phyloP scores from a whole-genome alignment of 2,888 invertebrate species.

The Thyatira batis region DNA sequence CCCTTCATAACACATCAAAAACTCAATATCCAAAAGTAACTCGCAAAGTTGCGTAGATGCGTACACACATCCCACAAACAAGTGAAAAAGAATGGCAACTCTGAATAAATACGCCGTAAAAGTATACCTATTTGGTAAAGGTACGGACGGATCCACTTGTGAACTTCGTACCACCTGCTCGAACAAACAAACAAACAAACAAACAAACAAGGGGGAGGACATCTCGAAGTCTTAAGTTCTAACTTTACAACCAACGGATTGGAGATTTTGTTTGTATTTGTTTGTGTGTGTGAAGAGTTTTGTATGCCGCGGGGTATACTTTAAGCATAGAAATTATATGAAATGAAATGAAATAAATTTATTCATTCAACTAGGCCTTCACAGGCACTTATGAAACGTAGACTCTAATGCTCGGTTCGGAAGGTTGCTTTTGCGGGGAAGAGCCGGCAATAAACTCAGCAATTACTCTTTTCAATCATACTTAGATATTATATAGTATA shows the following conservation, averaged over 20 bases:
- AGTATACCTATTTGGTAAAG: constrained; percentile 24
- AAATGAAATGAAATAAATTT: no score
- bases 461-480: no score
- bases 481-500: no score
- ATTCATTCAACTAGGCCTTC: no score
- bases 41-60: not conserved
- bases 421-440: no score
- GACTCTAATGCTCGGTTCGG: no score
- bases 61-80: constrained; percentile 15
- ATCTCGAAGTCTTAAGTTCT: not conserved
- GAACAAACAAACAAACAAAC: constrained; percentile 38
- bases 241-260: constrained; percentile 10
- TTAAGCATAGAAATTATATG: no score
- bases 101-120: constrained; percentile 39
- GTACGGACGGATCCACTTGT: constrained; percentile 23
- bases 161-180: constrained; percentile 35
- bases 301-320: no score
- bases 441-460: no score
- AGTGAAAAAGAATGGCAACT: constrained; percentile 19
- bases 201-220: constrained; percentile 9
- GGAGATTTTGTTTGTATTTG: not conserved
- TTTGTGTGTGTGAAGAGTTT: no score
- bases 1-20: no score
- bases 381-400: no score
- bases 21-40: not conserved